Percentiles rank a stretch among this genome's conserved stretches.
These are phyloP conservation scores for Quadriops clusia DNA, from an alignment of 2,888 invertebrate species.

Conservation along the genomic window DNA sequence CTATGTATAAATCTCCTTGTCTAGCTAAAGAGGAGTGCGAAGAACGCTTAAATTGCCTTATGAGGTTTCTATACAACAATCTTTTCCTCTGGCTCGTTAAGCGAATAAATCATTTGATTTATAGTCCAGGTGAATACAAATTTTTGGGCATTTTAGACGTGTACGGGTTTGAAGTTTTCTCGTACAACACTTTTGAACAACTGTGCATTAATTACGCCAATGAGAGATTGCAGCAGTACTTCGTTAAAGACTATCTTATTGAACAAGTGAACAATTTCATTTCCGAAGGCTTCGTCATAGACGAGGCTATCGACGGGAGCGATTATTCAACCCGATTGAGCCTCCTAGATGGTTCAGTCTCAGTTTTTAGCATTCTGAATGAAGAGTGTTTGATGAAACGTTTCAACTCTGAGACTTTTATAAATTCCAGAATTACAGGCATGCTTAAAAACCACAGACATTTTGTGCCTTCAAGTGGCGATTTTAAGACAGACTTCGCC, in stretches of 20 bases:
- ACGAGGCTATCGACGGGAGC: constrained; percentile 17
- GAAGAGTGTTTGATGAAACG: constrained; percentile 25
- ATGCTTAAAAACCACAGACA: constrained; percentile 15
- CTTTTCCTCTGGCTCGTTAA: constrained; percentile 32
- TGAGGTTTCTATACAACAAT: constrained; percentile 32
- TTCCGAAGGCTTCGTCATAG: constrained; percentile 24
- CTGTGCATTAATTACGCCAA: constrained; percentile 33
- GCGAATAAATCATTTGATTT: constrained; percentile 23
- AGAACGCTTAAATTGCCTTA: constrained; percentile 31
- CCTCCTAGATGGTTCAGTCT: constrained; percentile 24
- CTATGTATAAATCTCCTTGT: constrained; percentile 26
- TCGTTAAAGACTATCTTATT: constrained; percentile 27
- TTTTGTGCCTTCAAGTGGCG: constrained; percentile 16
- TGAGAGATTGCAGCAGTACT: constrained; percentile 29
- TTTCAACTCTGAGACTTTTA: constrained; percentile 21
- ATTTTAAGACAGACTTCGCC: constrained; percentile 25
- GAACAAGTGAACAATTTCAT: constrained; percentile 23
- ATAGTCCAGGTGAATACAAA: constrained; percentile 17
- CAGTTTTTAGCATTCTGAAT: constrained; percentile 30
- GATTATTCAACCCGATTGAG: constrained; percentile 24
- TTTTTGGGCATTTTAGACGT: constrained; percentile 31
- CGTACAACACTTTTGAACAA: constrained; percentile 27
- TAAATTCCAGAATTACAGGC: constrained; percentile 17
- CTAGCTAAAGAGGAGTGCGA: constrained; percentile 29
- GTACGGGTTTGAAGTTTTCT: constrained; percentile 33